These are phyloP conservation scores for Netelia virgata DNA, from an alignment of 2,888 invertebrate species.

Conservation along the genomic window DNA sequence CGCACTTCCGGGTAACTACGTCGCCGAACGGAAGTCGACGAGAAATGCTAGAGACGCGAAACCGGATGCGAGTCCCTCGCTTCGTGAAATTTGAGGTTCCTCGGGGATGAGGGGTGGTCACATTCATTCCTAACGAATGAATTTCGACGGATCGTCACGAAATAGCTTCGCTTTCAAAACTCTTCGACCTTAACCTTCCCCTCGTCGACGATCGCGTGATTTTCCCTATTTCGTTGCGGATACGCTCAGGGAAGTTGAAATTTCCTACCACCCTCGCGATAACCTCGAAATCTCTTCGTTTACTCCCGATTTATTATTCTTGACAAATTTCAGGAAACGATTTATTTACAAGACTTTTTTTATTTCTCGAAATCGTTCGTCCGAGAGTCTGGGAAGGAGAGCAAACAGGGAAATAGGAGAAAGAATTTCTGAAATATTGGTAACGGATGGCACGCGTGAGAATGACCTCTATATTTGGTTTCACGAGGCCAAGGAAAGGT, in stretches of 20 bases:
- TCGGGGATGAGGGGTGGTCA: constrained; percentile 2
- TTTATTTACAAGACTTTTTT: not conserved
- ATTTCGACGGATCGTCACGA: constrained; percentile 1
- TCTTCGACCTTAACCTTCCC: constrained; percentile 26
- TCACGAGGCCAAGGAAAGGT: constrained; percentile 50
- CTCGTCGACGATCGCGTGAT: constrained; percentile 16
- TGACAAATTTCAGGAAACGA: not conserved
- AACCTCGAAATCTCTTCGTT: not conserved
- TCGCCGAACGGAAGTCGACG: not conserved
- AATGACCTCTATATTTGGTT: constrained; percentile 51
- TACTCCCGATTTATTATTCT: not conserved
- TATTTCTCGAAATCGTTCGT: not conserved
- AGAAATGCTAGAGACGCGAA: not conserved
- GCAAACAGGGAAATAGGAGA: not conserved
- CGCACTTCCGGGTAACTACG: not conserved
- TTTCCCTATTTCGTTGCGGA: constrained; percentile 17
- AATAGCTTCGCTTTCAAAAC: constrained; percentile 14
- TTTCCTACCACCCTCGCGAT: not conserved
- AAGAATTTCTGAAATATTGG: constrained; percentile 8
- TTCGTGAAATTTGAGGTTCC: not conserved
- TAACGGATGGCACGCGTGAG: constrained; percentile 24
- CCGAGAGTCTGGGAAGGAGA: not conserved
- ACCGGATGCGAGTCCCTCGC: constrained; percentile 15
- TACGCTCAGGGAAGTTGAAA: constrained; percentile 2
- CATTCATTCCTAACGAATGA: not conserved